phyloP scores from a whole-genome alignment of 2,797 vertebrate species.

The Mionectes olivaceus region DNA sequence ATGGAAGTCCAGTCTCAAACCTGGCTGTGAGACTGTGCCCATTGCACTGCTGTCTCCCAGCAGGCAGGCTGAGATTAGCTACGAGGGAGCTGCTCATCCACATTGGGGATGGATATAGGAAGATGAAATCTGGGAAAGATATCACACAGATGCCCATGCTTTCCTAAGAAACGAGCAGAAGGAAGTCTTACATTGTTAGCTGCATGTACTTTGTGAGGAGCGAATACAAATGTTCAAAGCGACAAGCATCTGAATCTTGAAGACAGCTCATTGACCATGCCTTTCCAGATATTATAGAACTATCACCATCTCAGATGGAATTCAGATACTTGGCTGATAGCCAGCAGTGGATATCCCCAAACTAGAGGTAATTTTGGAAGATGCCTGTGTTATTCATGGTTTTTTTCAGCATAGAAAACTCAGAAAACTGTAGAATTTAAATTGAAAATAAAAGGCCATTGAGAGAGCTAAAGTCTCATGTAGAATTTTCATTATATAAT shows the following conservation, averaged over 20 bases:
- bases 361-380: background rate
- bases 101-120: rapidly evolving
- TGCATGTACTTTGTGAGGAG: rapidly evolving
- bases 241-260: background rate
- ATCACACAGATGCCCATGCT: background rate
- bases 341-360: background rate
- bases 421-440: background rate
- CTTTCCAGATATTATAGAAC: background rate
- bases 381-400: rapidly evolving
- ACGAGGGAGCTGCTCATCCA: background rate
- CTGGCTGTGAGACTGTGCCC: too few relatives aligned
- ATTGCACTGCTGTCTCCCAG: background rate
- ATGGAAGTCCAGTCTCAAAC: background rate
- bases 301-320: background rate
- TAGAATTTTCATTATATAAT: background rate
- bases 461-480: background rate
- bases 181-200: background rate
- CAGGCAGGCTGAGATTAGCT: background rate
- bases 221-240: background rate
- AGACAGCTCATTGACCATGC: background rate
- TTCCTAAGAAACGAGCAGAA: background rate
- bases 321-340: background rate
- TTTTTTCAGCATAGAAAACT: background rate
- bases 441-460: background rate
- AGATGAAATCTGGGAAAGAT: background rate